phyloP scores from a whole-genome alignment of 2,113 vertebrate species.

The Arothron firmamentum region DNA sequence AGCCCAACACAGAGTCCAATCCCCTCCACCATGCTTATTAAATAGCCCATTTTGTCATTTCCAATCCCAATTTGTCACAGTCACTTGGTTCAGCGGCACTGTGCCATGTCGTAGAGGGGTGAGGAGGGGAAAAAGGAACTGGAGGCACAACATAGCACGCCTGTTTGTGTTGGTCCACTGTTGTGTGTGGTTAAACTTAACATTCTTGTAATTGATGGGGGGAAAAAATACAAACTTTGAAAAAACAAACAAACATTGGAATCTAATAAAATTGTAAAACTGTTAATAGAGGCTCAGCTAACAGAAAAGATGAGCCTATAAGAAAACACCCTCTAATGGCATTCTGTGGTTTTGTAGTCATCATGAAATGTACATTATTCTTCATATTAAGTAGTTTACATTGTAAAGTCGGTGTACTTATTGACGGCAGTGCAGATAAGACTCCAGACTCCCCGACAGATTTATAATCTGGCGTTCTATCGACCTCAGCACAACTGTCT shows the following conservation, averaged over 20 bases:
- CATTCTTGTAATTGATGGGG: slow-evolving; percentile 19
- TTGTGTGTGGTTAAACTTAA: slow-evolving; percentile 49
- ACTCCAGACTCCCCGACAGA: slow-evolving; percentile 7
- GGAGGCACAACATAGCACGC: slow-evolving; percentile 36
- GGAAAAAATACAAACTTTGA: slow-evolving; percentile 9
- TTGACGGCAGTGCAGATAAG: background rate
- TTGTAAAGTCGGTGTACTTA: no score
- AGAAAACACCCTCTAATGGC: background rate
- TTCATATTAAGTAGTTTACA: no score
- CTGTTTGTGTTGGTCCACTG: slow-evolving; percentile 19
- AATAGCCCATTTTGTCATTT: slow-evolving; percentile 69
- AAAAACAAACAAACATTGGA: slow-evolving; percentile 14
- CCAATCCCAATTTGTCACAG: slow-evolving; percentile 75
- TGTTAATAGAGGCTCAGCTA: no score
- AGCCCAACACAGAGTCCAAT: slow-evolving; percentile 67
- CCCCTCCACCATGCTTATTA: slow-evolving; percentile 69
- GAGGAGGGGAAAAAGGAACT: slow-evolving; percentile 7
- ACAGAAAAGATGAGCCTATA: slow-evolving; percentile 6
- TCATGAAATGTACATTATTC: background rate
- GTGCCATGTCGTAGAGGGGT: slow-evolving; percentile 50
- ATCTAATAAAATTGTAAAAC: no score
- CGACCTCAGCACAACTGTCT: slow-evolving; percentile 26
- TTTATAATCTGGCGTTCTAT: slow-evolving; percentile 2
- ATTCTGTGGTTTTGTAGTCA: background rate
- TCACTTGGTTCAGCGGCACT: slow-evolving; percentile 50